These are phyloP conservation scores for Pipa parva DNA, from an alignment of 2,113 vertebrate genomes.

Conservation along the genomic window DNA sequence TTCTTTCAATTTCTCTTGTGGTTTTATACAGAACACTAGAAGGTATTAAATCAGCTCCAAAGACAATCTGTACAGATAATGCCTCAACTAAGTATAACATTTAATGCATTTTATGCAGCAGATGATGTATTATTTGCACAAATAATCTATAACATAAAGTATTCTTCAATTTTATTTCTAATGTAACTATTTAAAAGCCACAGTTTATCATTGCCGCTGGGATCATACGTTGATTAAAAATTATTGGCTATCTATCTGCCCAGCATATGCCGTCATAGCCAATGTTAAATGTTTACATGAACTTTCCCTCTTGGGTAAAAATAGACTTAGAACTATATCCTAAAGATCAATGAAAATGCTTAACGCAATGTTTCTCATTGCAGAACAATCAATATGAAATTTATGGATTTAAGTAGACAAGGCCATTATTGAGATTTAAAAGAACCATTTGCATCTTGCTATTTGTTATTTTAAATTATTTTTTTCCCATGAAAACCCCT, in stretches of 20 bases:
- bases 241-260: slow-evolving; percentile 41
- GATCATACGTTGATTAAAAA: slow-evolving; percentile 41
- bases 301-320: slow-evolving; percentile 39
- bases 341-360: slow-evolving; percentile 33
- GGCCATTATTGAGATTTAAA: slow-evolving; percentile 14
- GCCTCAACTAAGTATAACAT: slow-evolving; percentile 5
- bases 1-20: neutral
- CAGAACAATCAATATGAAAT: slow-evolving; percentile 28
- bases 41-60: neutral
- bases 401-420: slow-evolving; percentile 22
- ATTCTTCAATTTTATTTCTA: slow-evolving; percentile 23
- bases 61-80: neutral
- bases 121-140: slow-evolving; percentile 15
- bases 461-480: slow-evolving; percentile 5
- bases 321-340: slow-evolving; percentile 34
- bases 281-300: slow-evolving; percentile 39
- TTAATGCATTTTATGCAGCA: neutral
- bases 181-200: slow-evolving; percentile 34
- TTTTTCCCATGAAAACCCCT: no score
- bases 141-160: slow-evolving; percentile 26
- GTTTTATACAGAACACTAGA: neutral
- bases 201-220: slow-evolving; percentile 29
- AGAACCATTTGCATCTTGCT: slow-evolving; percentile 5
- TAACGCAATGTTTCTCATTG: slow-evolving; percentile 33
- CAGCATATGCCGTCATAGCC: slow-evolving; percentile 36